phyloP scores from a whole-genome alignment of 2,113 vertebrate species.

The Taurulus bubalis region DNA sequence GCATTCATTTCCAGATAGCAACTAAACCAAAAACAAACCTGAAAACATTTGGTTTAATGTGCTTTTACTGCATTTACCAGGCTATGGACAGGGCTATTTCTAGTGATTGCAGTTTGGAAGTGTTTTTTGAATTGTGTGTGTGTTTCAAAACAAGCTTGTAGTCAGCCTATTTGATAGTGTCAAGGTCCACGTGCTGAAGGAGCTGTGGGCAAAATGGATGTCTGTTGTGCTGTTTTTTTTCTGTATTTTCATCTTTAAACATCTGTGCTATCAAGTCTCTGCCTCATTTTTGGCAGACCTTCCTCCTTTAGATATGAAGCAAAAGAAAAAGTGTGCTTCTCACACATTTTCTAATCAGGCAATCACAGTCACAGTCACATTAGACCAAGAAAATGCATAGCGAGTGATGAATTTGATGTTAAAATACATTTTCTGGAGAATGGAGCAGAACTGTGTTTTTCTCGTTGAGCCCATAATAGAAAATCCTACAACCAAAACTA shows the following conservation, averaged over 20 bases:
- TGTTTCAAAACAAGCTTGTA: neutral
- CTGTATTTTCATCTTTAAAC: neutral
- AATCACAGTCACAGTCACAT: neutral
- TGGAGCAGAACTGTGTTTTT: neutral
- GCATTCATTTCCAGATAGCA: neutral
- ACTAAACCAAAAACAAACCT: neutral
- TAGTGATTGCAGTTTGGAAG: neutral
- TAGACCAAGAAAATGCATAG: neutral
- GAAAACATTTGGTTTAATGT: neutral
- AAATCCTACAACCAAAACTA: neutral
- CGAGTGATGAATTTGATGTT: neutral
- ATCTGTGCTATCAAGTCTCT: neutral
- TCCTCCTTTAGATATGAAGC: slow-evolving; percentile 3
- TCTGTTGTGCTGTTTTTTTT: neutral
- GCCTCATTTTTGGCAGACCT: slow-evolving; percentile 1
- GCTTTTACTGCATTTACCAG: neutral
- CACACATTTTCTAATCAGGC: neutral
- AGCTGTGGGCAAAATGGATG: neutral
- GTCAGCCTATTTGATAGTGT: neutral
- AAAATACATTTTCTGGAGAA: neutral
- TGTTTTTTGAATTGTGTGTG: neutral
- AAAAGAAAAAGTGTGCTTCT: slow-evolving; percentile 6
- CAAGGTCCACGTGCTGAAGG: slow-evolving; percentile 6
- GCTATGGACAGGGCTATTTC: neutral
- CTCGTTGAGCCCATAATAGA: neutral